These are phyloP conservation scores for Perizoma flavofasciatum DNA, from an alignment of 2,888 invertebrate species.

Conservation along the genomic window DNA sequence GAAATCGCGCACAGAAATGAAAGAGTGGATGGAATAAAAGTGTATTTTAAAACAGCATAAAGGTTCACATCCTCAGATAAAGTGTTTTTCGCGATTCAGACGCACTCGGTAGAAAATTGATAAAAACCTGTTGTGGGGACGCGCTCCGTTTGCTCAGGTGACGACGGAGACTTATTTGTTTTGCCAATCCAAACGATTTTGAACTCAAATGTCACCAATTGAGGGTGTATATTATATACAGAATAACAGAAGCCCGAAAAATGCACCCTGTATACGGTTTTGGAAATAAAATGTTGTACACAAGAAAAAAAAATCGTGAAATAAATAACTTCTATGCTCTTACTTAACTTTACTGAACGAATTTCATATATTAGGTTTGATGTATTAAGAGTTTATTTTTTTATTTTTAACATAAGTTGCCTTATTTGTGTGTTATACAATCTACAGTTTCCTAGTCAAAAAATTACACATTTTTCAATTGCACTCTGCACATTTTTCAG, in stretches of 20 bases:
- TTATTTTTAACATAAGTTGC: too few species aligned
- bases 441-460: too few species aligned
- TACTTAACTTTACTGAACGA: slow-evolving; percentile 44
- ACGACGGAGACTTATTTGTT: slow-evolving; percentile 70
- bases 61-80: slow-evolving; percentile 58
- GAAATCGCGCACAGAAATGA: slow-evolving; percentile 16
- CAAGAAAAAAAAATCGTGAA: slow-evolving; percentile 60
- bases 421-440: too few species aligned
- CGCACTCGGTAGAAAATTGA: slow-evolving; percentile 81
- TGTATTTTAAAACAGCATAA: slow-evolving; percentile 54
- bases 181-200: slow-evolving; percentile 46
- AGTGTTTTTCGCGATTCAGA: slow-evolving; percentile 76
- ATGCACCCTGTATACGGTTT: slow-evolving; percentile 66
- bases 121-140: slow-evolving; percentile 77
- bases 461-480: too few species aligned
- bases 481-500: not conserved
- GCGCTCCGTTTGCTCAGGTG: slow-evolving; percentile 72
- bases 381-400: slow-evolving; percentile 23
- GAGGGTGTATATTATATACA: slow-evolving; percentile 46
- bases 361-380: slow-evolving; percentile 59
- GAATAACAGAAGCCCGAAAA: slow-evolving; percentile 64
- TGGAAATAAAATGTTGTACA: slow-evolving; percentile 68
- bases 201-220: slow-evolving; percentile 40
- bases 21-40: slow-evolving; percentile 36
- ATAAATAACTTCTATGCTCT: slow-evolving; percentile 53